A percentile compares a stretch with the other conserved stretches of the same genome.
Conservation (phyloP, 2,797 vertebrate species). For the Sorex maritimensis region DNA sequence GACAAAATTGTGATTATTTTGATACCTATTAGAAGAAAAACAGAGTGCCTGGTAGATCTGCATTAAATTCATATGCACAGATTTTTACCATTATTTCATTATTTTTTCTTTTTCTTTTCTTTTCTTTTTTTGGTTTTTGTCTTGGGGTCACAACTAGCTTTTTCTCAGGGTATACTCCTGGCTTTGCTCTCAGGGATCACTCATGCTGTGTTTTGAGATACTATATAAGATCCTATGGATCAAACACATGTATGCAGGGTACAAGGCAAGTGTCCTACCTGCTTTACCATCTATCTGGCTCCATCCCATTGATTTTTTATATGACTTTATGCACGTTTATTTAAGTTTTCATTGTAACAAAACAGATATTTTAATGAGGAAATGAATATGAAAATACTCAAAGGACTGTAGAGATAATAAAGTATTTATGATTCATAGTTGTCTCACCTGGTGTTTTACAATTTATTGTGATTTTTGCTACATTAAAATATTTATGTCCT, state of each 20-base stretch:
- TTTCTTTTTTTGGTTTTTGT: no score
- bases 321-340: slow-evolving; percentile 14
- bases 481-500: slow-evolving; percentile 42
- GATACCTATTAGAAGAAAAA: slow-evolving; percentile 37
- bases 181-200: no score
- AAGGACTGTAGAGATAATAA: slow-evolving; percentile 33
- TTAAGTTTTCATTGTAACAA: slow-evolving; percentile 49
- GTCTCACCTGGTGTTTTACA: slow-evolving; percentile 6
- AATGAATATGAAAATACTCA: slow-evolving; percentile 63
- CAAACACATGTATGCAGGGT: no score
- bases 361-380: slow-evolving; percentile 50
- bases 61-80: slow-evolving; percentile 39
- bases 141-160: no score
- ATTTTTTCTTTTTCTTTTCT: no score
- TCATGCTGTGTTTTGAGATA: no score
- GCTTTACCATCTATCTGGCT: no score
- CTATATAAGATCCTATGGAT: no score
- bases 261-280: no score
- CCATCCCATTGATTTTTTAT: slow-evolving; percentile 15
- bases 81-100: no score
- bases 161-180: no score
- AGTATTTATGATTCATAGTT: not conserved
- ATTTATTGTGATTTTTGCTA: slow-evolving; percentile 15
- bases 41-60: not conserved
- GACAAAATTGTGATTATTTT: slow-evolving; percentile 42